Base-by-base conservation (phyloP, 92 coral and sea anemone genomes). In the Umimayanthus kanabou region DNA sequence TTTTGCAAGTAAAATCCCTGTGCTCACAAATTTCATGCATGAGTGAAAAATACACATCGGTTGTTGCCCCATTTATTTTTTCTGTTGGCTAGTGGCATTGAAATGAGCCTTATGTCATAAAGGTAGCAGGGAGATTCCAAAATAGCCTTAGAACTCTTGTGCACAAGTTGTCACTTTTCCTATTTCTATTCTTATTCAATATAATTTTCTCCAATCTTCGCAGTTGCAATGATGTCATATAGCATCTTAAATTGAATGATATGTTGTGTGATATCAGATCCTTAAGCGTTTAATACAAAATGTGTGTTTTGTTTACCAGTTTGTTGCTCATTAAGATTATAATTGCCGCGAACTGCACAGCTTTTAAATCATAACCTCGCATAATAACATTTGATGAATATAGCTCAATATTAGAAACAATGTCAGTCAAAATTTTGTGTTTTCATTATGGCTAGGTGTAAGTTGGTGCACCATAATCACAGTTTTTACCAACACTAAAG, bases 141-240 rank as follows among this genome's bases (percentile, higher is more conserved):
- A 25, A 15, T 11, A 75, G 4, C 16, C 2, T 16, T 43, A 18
- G 25, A 6, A 47, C 6, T 29, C n/a, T 11, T 66, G 11, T 82
- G 45, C 61, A 47, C 15, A 79, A 14, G 37, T 18, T 9, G 25
- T 47, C 26, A 16, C 28, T 39, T 37, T 67, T 82, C 50, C 57
- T 45, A 39, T 64, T n/a, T 6, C 23, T 18, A 11, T 65, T 57
- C 23, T 22, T 3, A 61, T 61, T 5, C 5, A 8, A 20, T 61
- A 20, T 61, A 25, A 4, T 61, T 61, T 18, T 20, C 2, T 22
- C n/a, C 69, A 23, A 6, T 64, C 26, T 82, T 42, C 13, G 23
- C 43, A n/a, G 61, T 6, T 2, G 70, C n/a, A 18, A 77, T 73
- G 80, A 73, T 57, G 72, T 71, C 80, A 85, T 45, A 11, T 71